Conservation (phyloP, 2,113 vertebrate genomes). For the Pardalotus punctatus region DNA sequence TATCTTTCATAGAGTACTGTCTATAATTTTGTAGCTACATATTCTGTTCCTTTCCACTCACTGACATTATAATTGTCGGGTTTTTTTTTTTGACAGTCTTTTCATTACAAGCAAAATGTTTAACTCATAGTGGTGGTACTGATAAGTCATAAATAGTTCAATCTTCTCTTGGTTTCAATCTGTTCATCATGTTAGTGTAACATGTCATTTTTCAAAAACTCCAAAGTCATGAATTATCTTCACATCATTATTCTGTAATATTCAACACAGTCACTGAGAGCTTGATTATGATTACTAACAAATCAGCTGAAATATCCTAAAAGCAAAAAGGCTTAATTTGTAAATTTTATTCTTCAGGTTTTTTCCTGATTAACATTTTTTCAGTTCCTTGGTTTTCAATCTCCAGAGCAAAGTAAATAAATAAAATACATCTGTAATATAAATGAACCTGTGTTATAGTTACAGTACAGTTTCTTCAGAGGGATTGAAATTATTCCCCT, state of each 20-base stretch:
- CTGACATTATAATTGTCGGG: neutral
- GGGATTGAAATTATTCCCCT: constrained; percentile 32
- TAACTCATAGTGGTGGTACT: neutral
- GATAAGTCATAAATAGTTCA: neutral
- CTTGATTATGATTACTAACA: constrained; percentile 22
- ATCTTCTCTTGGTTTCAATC: neutral
- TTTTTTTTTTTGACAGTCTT: neutral
- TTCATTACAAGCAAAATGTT: neutral
- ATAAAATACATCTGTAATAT: constrained; percentile 11
- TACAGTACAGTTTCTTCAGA: constrained; percentile 34
- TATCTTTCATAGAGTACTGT: neutral
- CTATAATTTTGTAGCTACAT: constrained; percentile 8
- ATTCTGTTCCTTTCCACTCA: neutral
- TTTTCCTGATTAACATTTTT: neutral
- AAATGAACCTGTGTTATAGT: constrained; percentile 14
- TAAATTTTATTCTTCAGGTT: neutral
- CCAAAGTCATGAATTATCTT: neutral
- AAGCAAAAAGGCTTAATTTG: constrained; percentile 4
- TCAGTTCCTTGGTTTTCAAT: constrained; percentile 4
- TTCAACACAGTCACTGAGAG: neutral
- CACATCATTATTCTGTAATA: neutral
- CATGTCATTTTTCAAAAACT: neutral
- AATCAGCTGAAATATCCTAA: neutral
- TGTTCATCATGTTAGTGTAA: neutral
- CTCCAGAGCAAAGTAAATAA: neutral